These are phyloP conservation scores for Xenopus petersii DNA, from an alignment of 2,797 vertebrate genomes.

Conservation along the genomic window DNA sequence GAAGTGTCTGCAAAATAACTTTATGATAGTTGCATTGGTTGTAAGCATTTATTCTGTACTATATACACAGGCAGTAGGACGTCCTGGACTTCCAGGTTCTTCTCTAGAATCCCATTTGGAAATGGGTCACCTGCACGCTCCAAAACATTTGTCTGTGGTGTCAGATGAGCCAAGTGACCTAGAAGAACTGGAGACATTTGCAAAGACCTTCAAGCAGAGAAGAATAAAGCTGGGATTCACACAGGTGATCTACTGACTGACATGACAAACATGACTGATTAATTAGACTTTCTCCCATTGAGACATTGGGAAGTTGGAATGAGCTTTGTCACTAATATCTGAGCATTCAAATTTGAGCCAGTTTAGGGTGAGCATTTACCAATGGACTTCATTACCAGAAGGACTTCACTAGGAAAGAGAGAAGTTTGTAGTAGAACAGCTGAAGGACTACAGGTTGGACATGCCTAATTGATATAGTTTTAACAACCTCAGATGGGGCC, in stretches of 20 bases:
- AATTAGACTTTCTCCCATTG: too few species aligned
- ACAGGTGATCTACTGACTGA: constrained; percentile 69
- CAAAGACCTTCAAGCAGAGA: constrained; percentile 96
- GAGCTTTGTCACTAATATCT: too few species aligned
- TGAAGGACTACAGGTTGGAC: too few species aligned
- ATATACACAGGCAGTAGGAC: constrained; percentile 75
- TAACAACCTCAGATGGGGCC: too few species aligned
- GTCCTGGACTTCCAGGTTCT: constrained; percentile 79
- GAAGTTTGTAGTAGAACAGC: too few species aligned
- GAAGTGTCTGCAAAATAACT: background rate
- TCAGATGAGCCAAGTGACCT: constrained; percentile 91
- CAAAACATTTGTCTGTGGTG: constrained; percentile 79
- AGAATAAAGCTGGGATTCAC: constrained; percentile 97
- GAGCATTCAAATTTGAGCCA: too few species aligned
- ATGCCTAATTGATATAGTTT: too few species aligned
- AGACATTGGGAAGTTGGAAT: too few species aligned
- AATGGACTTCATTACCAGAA: too few species aligned
- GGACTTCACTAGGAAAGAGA: too few species aligned
- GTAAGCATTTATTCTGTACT: background rate
- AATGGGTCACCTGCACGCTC: constrained; percentile 80
- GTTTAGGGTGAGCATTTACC: too few species aligned
- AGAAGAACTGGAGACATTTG: constrained; percentile 95
- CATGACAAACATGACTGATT: background rate
- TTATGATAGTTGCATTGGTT: background rate
- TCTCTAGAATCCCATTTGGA: constrained; percentile 89